These are phyloP conservation scores for Drosophila bunnanda DNA, from an alignment of 2,888 invertebrate species.

Conservation along the genomic window DNA sequence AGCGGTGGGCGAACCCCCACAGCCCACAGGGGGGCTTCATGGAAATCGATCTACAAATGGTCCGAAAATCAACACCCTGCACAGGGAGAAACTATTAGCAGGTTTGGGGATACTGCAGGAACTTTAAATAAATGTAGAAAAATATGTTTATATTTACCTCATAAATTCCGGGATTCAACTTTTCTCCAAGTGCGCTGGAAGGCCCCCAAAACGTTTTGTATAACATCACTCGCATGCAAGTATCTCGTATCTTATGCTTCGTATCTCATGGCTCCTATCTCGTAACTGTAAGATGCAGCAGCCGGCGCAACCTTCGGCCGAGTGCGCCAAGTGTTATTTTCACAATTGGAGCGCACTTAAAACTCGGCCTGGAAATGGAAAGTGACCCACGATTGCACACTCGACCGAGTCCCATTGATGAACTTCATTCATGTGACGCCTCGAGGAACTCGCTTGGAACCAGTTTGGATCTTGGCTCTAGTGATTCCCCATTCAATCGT, in stretches of 20 bases:
- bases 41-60: constrained; percentile 1
- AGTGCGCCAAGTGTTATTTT: constrained; percentile 78
- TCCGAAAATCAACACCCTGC: constrained; percentile 22
- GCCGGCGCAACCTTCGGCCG: constrained; percentile 65
- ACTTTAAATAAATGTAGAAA: neutral
- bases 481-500: constrained; percentile 8
- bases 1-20: neutral
- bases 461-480: constrained; percentile 32
- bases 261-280: constrained; percentile 31
- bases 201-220: constrained; percentile 33
- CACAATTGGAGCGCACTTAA: constrained; percentile 76
- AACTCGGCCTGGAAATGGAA: constrained; percentile 71
- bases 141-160: neutral
- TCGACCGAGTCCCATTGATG: constrained; percentile 61
- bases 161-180: neutral
- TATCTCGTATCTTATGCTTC: constrained; percentile 50
- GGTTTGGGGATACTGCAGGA: neutral
- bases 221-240: constrained; percentile 49
- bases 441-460: constrained; percentile 37
- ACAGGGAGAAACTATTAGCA: neutral
- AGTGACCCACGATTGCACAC: constrained; percentile 77
- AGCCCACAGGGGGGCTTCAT: constrained; percentile 16
- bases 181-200: neutral
- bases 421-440: constrained; percentile 64
- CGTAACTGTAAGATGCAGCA: constrained; percentile 35